Conservation (phyloP, 2,797 vertebrate species). For the Leptodactylus fallax region DNA sequence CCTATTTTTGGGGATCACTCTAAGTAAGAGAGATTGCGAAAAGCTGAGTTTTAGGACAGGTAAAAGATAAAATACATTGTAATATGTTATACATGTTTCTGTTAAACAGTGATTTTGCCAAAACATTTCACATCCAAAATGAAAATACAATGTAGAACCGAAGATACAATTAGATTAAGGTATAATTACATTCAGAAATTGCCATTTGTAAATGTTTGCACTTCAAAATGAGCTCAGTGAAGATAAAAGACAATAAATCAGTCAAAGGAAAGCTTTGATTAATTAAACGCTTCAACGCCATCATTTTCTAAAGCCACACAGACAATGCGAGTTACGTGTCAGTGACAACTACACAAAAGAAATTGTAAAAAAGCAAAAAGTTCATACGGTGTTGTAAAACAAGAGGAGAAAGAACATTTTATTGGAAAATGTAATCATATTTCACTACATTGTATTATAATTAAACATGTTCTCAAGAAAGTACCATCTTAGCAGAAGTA, state of each 20-base stretch:
- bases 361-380: background rate
- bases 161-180: slow-evolving; percentile 2
- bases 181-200: slow-evolving; percentile 23
- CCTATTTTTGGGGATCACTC: too few species aligned
- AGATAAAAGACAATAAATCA: slow-evolving; percentile 30
- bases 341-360: background rate
- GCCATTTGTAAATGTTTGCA: background rate
- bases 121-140: background rate
- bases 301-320: background rate
- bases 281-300: background rate
- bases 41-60: too few species aligned
- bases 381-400: background rate
- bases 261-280: background rate
- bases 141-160: background rate
- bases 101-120: background rate
- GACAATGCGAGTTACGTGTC: background rate
- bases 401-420: background rate
- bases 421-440: background rate
- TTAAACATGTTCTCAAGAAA: background rate
- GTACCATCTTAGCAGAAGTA: background rate
- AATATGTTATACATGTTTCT: too few species aligned
- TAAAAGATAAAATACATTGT: too few species aligned
- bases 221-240: background rate
- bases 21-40: too few species aligned
- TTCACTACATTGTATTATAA: background rate